A percentile compares a stretch with the other conserved stretches of the same genome.
Evolutionary conservation across 1,140 invertebrate genomes (phyloP).

Genomic region (Papilio polyxenes): DNA sequence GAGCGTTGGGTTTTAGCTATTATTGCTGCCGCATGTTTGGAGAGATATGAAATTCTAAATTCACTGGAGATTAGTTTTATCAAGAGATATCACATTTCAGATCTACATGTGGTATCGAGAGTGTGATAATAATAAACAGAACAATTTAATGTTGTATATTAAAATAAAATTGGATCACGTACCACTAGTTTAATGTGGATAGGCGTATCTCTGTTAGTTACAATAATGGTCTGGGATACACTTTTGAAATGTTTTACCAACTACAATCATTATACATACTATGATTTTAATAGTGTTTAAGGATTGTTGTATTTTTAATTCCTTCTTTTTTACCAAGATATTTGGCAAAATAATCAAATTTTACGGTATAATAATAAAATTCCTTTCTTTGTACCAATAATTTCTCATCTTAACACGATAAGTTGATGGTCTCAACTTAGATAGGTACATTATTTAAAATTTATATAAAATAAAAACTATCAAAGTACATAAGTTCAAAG

Average conservation of each 20-base stretch:
- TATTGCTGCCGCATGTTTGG: neutral
- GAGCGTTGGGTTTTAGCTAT: slow-evolving; percentile 6
- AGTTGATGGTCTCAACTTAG: neutral
- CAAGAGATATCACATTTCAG: neutral
- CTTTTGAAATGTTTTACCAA: slow-evolving; percentile 10
- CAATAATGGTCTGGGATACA: neutral
- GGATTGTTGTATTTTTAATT: too few species aligned
- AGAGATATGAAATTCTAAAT: slow-evolving; percentile 19
- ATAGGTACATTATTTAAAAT: neutral
- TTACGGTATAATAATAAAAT: too few species aligned
- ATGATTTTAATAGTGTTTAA: too few species aligned
- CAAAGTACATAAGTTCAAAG: neutral
- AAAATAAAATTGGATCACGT: slow-evolving; percentile 26
- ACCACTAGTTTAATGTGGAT: slow-evolving; percentile 19
- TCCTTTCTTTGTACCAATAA: neutral
- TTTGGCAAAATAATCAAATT: too few species aligned
- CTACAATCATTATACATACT: neutral
- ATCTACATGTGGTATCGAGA: slow-evolving; percentile 3
- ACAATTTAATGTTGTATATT: neutral
- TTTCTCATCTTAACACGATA: neutral
- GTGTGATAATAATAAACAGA: slow-evolving; percentile 13
- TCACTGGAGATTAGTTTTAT: neutral
- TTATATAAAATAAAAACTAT: neutral
- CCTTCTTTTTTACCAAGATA: neutral
- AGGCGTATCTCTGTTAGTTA: slow-evolving; percentile 20